A percentile compares a stretch with the other conserved stretches of the same genome.
phyloP scores from a whole-genome alignment of 2,113 vertebrate genomes.

The Acrocephalus arundinaceus region DNA sequence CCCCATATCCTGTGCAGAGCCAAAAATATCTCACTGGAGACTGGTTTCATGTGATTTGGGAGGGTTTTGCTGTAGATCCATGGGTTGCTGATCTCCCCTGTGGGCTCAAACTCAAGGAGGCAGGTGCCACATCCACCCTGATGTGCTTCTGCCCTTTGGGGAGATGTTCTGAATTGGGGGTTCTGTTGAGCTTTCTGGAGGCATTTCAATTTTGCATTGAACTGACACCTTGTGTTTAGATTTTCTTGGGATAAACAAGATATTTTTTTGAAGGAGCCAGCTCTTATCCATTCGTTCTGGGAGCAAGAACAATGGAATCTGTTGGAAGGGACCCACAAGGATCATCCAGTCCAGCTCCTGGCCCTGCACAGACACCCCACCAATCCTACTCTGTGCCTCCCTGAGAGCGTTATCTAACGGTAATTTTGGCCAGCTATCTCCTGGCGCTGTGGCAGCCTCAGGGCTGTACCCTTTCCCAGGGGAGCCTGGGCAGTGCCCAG shows the following conservation, averaged over 20 bases:
- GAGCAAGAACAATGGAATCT: accelerated
- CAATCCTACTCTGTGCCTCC: neutral
- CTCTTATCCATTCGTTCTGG: neutral
- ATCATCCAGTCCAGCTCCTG: accelerated
- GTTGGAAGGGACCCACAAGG: neutral
- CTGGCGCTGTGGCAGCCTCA: neutral
- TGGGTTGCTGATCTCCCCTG: accelerated
- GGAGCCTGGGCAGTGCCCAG: neutral
- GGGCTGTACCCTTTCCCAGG: neutral
- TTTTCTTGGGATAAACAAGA: neutral
- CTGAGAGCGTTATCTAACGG: neutral
- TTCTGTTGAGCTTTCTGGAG: neutral
- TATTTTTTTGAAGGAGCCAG: neutral
- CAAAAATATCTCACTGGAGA: neutral
- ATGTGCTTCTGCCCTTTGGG: neutral
- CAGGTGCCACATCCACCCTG: neutral
- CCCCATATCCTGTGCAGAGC: neutral
- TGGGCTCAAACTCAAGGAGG: neutral
- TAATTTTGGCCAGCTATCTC: no score
- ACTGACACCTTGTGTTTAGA: no score
- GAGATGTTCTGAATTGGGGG: neutral
- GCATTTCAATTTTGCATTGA: neutral
- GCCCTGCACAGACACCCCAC: neutral
- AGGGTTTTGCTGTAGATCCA: neutral
- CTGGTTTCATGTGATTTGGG: neutral